Evolutionary conservation across 2,888 invertebrate genomes (phyloP).

Genomic region (Drosophila fulvimacula): DNA sequence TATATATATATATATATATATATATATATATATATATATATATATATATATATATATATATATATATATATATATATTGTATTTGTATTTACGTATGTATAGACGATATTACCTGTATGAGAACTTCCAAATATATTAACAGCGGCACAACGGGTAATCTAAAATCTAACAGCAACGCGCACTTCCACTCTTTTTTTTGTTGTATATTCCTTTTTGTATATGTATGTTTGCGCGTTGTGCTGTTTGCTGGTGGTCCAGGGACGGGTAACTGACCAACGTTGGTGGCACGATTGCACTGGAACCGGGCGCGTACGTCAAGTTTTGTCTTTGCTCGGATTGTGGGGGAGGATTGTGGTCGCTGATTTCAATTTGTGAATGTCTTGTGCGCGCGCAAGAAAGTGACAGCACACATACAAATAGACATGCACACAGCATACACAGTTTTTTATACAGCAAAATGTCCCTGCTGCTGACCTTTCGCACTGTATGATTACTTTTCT

Average conservation of each 20-base stretch:
- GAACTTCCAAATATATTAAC: slow-evolving; percentile 36
- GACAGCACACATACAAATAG: slow-evolving; percentile 61
- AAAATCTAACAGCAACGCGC: slow-evolving; percentile 30
- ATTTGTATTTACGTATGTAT: slow-evolving; percentile 17
- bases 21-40: too few species aligned
- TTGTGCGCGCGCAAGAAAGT: slow-evolving; percentile 77
- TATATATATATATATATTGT: too few species aligned
- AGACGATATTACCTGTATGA: slow-evolving; percentile 60
- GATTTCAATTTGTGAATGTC: slow-evolving; percentile 74
- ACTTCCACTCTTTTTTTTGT: slow-evolving; percentile 45
- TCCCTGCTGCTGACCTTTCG: slow-evolving; percentile 82
- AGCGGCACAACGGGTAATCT: slow-evolving; percentile 24
- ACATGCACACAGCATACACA: slow-evolving; percentile 32
- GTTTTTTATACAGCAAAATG: slow-evolving; percentile 53
- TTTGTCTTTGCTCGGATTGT: slow-evolving; percentile 38
- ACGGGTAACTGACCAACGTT: slow-evolving; percentile 52
- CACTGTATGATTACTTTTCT: slow-evolving; percentile 79
- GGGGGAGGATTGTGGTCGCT: slow-evolving; percentile 41
- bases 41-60: too few species aligned
- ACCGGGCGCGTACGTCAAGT: slow-evolving; percentile 76
- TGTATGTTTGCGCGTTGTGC: slow-evolving; percentile 44
- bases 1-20: too few species aligned
- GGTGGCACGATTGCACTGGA: slow-evolving; percentile 61
- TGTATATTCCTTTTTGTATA: slow-evolving; percentile 1
- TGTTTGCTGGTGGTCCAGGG: slow-evolving; percentile 23